These are phyloP conservation scores for Pseudanteris insignis DNA, from an alignment of 2,888 invertebrate species.

Conservation along the genomic window DNA sequence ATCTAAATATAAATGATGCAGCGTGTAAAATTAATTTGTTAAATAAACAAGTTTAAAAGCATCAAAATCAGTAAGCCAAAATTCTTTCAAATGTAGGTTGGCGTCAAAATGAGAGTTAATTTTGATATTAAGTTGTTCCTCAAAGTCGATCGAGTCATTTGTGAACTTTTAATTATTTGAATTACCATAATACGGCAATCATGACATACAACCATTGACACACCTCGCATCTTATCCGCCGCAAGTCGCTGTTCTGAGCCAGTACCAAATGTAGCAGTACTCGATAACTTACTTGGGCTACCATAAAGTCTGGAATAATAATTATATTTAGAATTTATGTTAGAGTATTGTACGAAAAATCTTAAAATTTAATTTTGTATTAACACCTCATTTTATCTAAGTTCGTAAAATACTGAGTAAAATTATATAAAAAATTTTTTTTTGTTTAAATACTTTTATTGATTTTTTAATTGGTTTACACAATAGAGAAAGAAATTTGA, in stretches of 20 bases:
- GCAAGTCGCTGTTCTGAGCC: conserved; percentile 60
- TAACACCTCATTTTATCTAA: too few species aligned
- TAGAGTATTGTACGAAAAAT: too few species aligned
- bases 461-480: too few species aligned
- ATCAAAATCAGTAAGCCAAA: neutral
- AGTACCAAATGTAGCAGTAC: conserved; percentile 67
- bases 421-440: too few species aligned
- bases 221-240: conserved; percentile 75
- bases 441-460: too few species aligned
- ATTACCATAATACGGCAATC: conserved; percentile 95
- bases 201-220: conserved; percentile 90
- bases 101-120: conserved; percentile 84
- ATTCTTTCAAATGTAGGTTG: conserved; percentile 71
- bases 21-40: too few species aligned
- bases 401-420: too few species aligned
- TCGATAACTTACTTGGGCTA: conserved; percentile 71
- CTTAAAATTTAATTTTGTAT: too few species aligned
- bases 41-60: too few species aligned
- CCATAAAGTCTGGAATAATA: conserved; percentile 71
- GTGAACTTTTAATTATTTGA: conserved; percentile 90
- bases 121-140: conserved; percentile 83
- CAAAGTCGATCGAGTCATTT: conserved; percentile 82
- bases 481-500: too few species aligned
- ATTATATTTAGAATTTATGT: too few species aligned
- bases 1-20: too few species aligned